Evolutionary conservation across 2,113 vertebrate genomes (phyloP).

Genomic region (Trematomus loennbergii): DNA sequence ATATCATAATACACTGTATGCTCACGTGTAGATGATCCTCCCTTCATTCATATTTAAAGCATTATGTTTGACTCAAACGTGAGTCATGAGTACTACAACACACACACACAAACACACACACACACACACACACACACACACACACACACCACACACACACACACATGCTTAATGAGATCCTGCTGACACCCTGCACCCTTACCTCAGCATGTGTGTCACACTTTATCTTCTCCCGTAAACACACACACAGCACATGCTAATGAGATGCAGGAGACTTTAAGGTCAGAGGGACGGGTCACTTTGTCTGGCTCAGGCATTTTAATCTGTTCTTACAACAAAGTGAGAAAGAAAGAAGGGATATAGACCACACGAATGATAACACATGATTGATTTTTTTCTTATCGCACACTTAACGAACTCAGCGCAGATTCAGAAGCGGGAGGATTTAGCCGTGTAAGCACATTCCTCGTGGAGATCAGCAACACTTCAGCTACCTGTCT

Average conservation of each 20-base stretch:
- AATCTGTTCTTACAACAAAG: constrained; percentile 13
- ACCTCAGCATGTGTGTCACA: constrained; percentile 41
- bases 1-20: no score
- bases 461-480: constrained; percentile 50
- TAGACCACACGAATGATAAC: constrained; percentile 25
- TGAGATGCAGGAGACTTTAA: constrained; percentile 52
- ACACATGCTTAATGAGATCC: constrained; percentile 39
- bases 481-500: constrained; percentile 32
- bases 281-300: constrained; percentile 37
- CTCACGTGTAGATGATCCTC: background rate
- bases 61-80: background rate
- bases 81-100: background rate
- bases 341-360: background rate
- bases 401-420: constrained; percentile 37
- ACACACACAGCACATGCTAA: constrained; percentile 25
- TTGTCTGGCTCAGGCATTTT: constrained; percentile 37
- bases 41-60: background rate
- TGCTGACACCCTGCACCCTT: constrained; percentile 2
- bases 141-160: background rate
- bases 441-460: constrained; percentile 48
- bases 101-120: background rate
- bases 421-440: constrained; percentile 19
- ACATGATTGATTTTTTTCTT: constrained; percentile 27
- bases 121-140: background rate
- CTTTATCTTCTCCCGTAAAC: constrained; percentile 21